Base-by-base conservation (phyloP, 30 jellyfish, hydroid and myxozoan genomes). In the Morbakka virulenta region DNA sequence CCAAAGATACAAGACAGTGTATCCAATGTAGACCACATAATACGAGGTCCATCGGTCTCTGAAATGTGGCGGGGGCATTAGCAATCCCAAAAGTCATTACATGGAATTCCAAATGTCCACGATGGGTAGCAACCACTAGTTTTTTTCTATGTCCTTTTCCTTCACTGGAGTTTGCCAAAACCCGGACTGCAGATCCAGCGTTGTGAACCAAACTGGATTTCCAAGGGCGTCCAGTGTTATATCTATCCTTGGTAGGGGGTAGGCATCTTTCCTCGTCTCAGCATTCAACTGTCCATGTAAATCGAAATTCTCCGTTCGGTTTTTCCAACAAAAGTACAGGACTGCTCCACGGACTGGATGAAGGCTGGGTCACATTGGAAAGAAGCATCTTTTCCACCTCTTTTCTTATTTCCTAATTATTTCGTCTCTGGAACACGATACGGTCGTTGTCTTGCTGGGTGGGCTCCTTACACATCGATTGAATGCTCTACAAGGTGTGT, bases 261-360 rank as follows among this genome's bases (percentile, higher is more conserved):
- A 33, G 2, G 79, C 64, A 29, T 53, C 79, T 61, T 52, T 74
- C 80, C 34, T 74, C 66, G 62, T 74, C 48, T 52, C 67, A 0
- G 64, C 77, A 57, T 52, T 74, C 79, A 74, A 25, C 0, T 64
- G 79, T n/a, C 81, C 62, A 62, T 77, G 64, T 61, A 33, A 77
- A 33, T 63, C 81, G 64, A 53, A 51, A 74, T 30, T 74, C 86
- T 29, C 73, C 83, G 34, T 71, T 71, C 11, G 73, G 73, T 35
- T 74, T 74, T 52, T 74, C 86, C 79, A 77, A 1, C 81, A 77
- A 28, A 33, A 77, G 88, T 22, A 77, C 79, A 14, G 88, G 88
- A 63, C 88, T 77, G 79, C 79, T 74, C 86, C 86, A 51, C 20
- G 64, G 86, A 57, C 86, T 74, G 86, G 79, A 28, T 74, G 88